Evolutionary conservation across 2,797 vertebrate species (phyloP).

Genomic region (Melanotaenia boesemani): DNA sequence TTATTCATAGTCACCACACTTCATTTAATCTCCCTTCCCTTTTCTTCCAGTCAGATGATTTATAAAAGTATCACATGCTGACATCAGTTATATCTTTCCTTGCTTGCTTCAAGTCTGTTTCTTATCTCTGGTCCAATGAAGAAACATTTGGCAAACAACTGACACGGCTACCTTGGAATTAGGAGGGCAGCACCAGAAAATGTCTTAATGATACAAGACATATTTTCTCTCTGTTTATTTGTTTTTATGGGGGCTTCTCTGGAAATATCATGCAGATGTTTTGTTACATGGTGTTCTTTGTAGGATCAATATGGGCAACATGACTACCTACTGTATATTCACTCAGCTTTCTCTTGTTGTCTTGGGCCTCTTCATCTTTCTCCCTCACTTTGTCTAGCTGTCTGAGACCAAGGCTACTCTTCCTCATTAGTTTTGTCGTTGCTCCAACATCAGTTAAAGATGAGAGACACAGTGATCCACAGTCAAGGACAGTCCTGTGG

Average conservation of each 20-base stretch:
- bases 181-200: constrained; percentile 2
- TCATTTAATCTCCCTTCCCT: constrained; percentile 62
- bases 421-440: neutral
- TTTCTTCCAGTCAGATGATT: constrained; percentile 52
- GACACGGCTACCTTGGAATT: constrained; percentile 10
- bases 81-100: constrained; percentile 28
- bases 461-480: constrained; percentile 10
- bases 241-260: neutral
- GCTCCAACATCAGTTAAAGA: constrained; percentile 28
- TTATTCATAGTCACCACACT: constrained; percentile 69
- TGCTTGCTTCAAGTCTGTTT: constrained; percentile 3
- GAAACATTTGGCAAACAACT: constrained; percentile 21
- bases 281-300: constrained; percentile 36
- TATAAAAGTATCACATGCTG: constrained; percentile 65
- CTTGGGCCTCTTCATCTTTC: constrained; percentile 6
- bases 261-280: constrained; percentile 41
- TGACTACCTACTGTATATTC: constrained; percentile 25
- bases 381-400: constrained; percentile 9
- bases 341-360: constrained; percentile 32
- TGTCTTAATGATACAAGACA: neutral
- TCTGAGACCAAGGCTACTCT: constrained; percentile 16
- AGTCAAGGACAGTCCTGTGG: constrained; percentile 9
- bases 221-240: constrained; percentile 6
- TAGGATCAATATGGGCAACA: constrained; percentile 60
- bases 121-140: constrained; percentile 22